These are phyloP conservation scores for Spongilla lacustris DNA, from an alignment of 37 sponge, comb jelly and placozoan species.

Conservation along the genomic window DNA sequence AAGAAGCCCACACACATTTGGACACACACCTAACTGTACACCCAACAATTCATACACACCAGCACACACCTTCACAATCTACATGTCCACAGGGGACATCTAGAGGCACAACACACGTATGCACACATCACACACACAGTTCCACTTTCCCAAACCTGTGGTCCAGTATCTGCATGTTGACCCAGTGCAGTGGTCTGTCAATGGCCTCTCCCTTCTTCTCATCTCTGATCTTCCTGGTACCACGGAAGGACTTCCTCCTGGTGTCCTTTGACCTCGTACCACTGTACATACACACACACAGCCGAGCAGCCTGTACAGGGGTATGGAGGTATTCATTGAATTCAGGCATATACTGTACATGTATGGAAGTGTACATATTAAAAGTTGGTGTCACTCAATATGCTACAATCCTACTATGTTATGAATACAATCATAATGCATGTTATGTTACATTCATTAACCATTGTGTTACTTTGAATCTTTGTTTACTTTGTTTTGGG, in stretches of 20 bases:
- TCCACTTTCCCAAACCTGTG: slow-evolving; percentile 60
- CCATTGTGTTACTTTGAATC: no score
- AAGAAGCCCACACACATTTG: no score
- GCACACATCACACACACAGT: slow-evolving; percentile 14
- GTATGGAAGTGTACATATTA: neutral
- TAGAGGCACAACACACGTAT: no score
- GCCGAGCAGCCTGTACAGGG: slow-evolving; percentile 65
- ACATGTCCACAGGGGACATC: no score
- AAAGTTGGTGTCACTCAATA: no score
- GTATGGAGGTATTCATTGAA: neutral
- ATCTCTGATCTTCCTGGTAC: slow-evolving; percentile 18
- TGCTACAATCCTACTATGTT: no score
- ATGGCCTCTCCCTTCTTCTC: slow-evolving; percentile 30
- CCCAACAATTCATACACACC: no score
- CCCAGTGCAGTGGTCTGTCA: slow-evolving; percentile 76
- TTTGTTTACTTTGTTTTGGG: no score
- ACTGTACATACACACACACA: slow-evolving; percentile 64
- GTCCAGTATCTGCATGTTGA: slow-evolving; percentile 91
- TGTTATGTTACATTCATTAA: no score
- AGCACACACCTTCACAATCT: no score
- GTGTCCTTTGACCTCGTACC: slow-evolving; percentile 40
- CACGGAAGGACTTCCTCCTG: slow-evolving; percentile 27
- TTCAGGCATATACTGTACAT: neutral
- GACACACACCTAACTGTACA: no score
- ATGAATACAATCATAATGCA: no score